phyloP scores from a whole-genome alignment of 1,140 invertebrate species.

The Orius laevigatus region DNA sequence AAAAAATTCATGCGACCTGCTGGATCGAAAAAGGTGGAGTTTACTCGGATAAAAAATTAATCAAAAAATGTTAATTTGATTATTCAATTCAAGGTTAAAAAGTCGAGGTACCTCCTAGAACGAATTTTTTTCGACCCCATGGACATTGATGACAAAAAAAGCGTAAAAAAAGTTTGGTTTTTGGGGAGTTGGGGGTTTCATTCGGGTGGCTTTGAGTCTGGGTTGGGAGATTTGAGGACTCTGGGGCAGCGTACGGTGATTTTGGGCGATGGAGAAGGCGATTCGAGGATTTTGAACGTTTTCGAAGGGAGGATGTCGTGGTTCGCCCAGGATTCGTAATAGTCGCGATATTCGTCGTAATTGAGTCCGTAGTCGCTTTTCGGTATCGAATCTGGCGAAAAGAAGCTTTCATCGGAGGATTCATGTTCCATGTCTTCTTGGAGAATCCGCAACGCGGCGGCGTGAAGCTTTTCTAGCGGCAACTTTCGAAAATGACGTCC shows the following conservation, averaged over 20 bases:
- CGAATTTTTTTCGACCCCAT: slow-evolving; percentile 15
- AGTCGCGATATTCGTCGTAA: slow-evolving; percentile 34
- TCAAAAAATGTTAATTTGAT: slow-evolving; percentile 9
- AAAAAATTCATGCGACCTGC: background rate
- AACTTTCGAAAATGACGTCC: slow-evolving; percentile 33
- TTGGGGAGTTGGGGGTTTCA: slow-evolving; percentile 2
- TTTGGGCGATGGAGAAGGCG: slow-evolving; percentile 8
- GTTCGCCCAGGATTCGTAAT: slow-evolving; percentile 41
- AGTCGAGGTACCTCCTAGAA: slow-evolving; percentile 10
- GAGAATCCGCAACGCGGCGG: slow-evolving; percentile 34
- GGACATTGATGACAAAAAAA: slow-evolving; percentile 16
- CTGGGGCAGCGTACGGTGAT: slow-evolving; percentile 9
- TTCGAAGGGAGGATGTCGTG: slow-evolving; percentile 31
- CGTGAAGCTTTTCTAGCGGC: slow-evolving; percentile 36
- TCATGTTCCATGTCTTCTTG: slow-evolving; percentile 31
- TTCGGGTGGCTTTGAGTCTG: slow-evolving; percentile 5
- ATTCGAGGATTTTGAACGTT: slow-evolving; percentile 31
- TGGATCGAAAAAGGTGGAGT: slow-evolving; percentile 22
- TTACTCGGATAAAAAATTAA: slow-evolving; percentile 21
- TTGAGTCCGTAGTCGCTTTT: slow-evolving; percentile 22
- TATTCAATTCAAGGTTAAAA: slow-evolving; percentile 13
- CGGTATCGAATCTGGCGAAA: slow-evolving; percentile 16
- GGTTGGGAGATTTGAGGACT: background rate
- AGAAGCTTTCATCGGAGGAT: slow-evolving; percentile 23
- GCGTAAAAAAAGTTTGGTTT: slow-evolving; percentile 1